Evolutionary conservation across 2,113 vertebrate genomes (phyloP).

Genomic region (Dicrurus megarhynchus): DNA sequence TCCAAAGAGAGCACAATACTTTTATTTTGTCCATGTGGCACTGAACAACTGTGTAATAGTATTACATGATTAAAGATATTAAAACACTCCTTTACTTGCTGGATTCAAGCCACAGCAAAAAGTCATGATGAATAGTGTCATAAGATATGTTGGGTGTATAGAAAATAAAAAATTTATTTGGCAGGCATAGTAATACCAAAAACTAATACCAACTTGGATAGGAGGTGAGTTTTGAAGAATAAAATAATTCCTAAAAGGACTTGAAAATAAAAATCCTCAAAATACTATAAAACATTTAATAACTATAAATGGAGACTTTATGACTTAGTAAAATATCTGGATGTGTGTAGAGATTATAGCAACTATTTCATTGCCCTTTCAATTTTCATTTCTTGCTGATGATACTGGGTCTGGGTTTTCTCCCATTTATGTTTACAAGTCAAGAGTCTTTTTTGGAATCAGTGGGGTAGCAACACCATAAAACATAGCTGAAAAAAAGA

Average conservation of each 20-base stretch:
- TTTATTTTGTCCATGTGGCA: slow-evolving; percentile 65
- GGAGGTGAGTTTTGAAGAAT: slow-evolving; percentile 13
- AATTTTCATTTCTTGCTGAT: not conserved
- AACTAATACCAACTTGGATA: slow-evolving; percentile 51
- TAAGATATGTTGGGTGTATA: slow-evolving; percentile 21
- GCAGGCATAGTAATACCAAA: slow-evolving; percentile 26
- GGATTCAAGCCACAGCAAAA: slow-evolving; percentile 52
- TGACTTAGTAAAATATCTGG: not conserved
- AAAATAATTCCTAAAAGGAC: not conserved
- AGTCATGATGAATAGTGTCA: slow-evolving; percentile 53
- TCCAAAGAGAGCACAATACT: slow-evolving; percentile 47
- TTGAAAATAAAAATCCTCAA: not conserved
- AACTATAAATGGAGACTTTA: slow-evolving; percentile 11
- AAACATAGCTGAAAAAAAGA: not conserved
- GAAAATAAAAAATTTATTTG: slow-evolving; percentile 64
- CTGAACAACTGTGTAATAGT: slow-evolving; percentile 54
- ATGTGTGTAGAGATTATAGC: not conserved
- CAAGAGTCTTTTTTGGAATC: not conserved
- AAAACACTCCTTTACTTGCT: slow-evolving; percentile 62
- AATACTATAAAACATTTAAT: slow-evolving; percentile 1
- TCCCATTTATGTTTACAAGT: not conserved
- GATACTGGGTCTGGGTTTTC: not conserved
- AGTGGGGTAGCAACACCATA: not conserved
- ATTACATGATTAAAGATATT: slow-evolving; percentile 62
- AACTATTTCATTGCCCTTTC: not conserved